phyloP scores from a whole-genome alignment of 2,797 vertebrate genomes.

The Tympanoctomys barrerae region DNA sequence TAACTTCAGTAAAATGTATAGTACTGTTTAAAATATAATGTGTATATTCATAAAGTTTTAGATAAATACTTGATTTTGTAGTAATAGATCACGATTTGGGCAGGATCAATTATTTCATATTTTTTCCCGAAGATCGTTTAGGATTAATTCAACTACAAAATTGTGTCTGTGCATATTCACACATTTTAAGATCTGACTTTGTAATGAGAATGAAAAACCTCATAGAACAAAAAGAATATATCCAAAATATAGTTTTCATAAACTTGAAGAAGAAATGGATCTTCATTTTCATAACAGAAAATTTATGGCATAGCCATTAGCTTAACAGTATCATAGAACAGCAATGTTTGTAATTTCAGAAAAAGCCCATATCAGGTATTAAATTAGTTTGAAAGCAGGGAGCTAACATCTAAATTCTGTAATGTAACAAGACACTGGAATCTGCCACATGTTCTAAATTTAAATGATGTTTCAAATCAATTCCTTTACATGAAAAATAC shows the following conservation, averaged over 20 bases:
- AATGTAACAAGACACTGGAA: constrained; percentile 72
- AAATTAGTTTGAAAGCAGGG: constrained; percentile 69
- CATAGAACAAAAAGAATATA: background rate
- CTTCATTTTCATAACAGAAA: constrained; percentile 50
- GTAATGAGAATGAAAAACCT: background rate
- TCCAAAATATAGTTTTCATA: background rate
- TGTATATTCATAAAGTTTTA: constrained; percentile 22
- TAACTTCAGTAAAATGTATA: constrained; percentile 33
- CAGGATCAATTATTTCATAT: background rate
- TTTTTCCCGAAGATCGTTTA: background rate
- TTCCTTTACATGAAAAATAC: constrained; percentile 12
- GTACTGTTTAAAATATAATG: background rate
- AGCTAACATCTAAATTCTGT: constrained; percentile 65
- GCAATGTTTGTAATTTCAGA: constrained; percentile 38
- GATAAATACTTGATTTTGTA: background rate
- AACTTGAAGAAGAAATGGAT: constrained; percentile 40
- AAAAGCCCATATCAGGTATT: constrained; percentile 36
- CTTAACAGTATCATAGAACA: constrained; percentile 31
- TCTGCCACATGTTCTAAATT: constrained; percentile 76
- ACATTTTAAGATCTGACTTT: background rate
- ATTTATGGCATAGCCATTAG: constrained; percentile 55
- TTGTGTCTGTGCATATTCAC: background rate
- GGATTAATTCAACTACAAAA: background rate
- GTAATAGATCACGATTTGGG: background rate
- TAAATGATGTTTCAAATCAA: constrained; percentile 62